Evolutionary conservation across 1,140 invertebrate species (phyloP).

Genomic region (Papilio glaucus): DNA sequence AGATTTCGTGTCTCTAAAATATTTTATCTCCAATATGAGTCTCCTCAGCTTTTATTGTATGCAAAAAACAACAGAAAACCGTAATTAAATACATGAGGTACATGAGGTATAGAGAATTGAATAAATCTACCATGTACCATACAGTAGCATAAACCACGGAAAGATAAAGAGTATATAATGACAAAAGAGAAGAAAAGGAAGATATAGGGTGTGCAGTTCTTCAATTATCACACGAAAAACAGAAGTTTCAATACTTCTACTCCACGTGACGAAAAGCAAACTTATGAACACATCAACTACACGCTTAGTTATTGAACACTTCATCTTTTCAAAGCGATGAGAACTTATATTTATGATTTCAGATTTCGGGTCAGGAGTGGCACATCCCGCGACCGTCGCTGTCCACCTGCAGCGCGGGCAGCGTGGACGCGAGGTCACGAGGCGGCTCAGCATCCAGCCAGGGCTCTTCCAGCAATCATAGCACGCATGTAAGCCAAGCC

Average conservation of each 20-base stretch:
- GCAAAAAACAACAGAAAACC: no score
- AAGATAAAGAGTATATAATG: not conserved
- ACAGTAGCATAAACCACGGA: not conserved
- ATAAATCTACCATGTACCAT: not conserved
- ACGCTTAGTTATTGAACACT: not conserved
- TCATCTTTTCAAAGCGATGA: not conserved
- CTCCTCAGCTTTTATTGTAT: no score
- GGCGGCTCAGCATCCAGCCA: constrained; percentile 88
- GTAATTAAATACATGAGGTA: no score
- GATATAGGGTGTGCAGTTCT: not conserved
- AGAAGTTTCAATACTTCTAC: no score
- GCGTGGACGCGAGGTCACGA: constrained; percentile 73
- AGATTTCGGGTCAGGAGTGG: constrained; percentile 86
- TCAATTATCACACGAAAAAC: not conserved
- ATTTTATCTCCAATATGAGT: not conserved
- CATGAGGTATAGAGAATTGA: no score
- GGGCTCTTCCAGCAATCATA: constrained; percentile 89
- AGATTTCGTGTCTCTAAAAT: not conserved
- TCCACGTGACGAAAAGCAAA: not conserved
- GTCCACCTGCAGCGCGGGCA: constrained; percentile 83
- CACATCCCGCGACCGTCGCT: constrained; percentile 91
- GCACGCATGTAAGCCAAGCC: constrained; percentile 87
- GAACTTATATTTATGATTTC: constrained; percentile 55
- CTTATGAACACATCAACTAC: not conserved
- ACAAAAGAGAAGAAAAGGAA: not conserved